phyloP scores from a whole-genome alignment of 53 echinoderm and acorn worm species.

The Holothuria leucospilota region DNA sequence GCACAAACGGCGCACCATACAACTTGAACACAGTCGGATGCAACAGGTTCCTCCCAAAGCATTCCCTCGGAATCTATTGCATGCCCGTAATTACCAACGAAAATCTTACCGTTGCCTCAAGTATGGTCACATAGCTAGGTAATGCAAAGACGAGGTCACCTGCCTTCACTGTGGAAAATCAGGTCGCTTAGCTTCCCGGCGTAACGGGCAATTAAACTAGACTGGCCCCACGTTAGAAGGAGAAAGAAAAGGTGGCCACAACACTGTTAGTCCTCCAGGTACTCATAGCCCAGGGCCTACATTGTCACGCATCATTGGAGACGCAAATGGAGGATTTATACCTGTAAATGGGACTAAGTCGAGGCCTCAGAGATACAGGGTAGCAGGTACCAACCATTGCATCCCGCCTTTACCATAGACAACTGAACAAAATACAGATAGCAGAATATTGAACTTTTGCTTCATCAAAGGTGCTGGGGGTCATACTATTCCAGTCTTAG shows the following conservation, averaged over 20 bases:
- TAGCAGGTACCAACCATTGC: slow-evolving; percentile 64
- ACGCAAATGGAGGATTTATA: slow-evolving; percentile 19
- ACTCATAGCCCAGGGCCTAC: not conserved
- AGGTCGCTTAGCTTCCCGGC: too few species aligned
- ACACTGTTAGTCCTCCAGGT: not conserved
- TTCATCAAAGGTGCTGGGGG: slow-evolving; percentile 61
- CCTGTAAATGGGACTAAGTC: slow-evolving; percentile 29
- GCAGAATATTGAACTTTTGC: slow-evolving; percentile 35
- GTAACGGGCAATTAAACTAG: too few species aligned
- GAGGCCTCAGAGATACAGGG: slow-evolving; percentile 60
- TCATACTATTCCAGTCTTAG: slow-evolving; percentile 51
- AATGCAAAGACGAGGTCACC: too few species aligned
- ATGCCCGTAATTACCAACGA: too few species aligned
- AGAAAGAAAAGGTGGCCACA: not conserved
- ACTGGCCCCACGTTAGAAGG: too few species aligned
- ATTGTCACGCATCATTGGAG: slow-evolving; percentile 9
- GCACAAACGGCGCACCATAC: too few species aligned
- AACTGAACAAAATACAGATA: slow-evolving; percentile 44
- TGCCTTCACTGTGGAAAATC: too few species aligned
- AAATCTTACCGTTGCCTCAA: too few species aligned
- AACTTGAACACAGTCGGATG: too few species aligned
- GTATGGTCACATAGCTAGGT: too few species aligned
- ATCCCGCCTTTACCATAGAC: slow-evolving; percentile 14
- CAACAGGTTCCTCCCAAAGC: too few species aligned
- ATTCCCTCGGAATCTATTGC: too few species aligned